Base-by-base conservation (phyloP, 1,140 invertebrate species). In the Bombus difficillimus region DNA sequence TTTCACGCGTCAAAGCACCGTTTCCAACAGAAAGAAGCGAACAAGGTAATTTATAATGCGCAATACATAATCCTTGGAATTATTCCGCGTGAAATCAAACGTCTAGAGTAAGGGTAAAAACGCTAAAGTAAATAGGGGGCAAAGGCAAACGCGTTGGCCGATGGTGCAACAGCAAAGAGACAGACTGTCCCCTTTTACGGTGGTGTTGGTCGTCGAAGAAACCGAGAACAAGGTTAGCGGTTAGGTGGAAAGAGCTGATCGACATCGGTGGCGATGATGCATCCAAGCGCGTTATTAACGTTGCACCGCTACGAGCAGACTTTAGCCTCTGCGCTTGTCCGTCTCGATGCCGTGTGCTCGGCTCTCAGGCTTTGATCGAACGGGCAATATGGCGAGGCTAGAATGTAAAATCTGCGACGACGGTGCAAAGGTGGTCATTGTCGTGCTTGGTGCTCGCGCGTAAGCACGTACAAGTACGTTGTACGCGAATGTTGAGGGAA, bases 331-430 rank as follows among this genome's bases (percentile, higher is more conserved):
- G 64, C 22, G 53, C 34, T 18, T 39, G 39, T 73, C 25, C 28
- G 53, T 71, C 47, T 39, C 15, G 83, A 28, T 57, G 78, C 53
- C 10, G 72, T 39, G 43, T 47, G 37, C 32, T 77, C 47, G 75
- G 79, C 89, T 90, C 87, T 91, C 69, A 89, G 86, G 73, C 53
- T 53, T 53, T 85, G 88, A 91, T 91, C 88, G 90, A 90, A 86
- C 85, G 84, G 74, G 59, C 83, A 59, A n/a, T 28, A 18, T 43
- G 18, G 39, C n/a, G 9, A 41, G 78, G 64, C 28, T 78, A 66
- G 5, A 43, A 18, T 57, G 78, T 69, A 78, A 86, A 81, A 88
- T 57, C 64, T 73, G 68, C 59, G 41, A 22, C 72, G 41, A 28
- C 39, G 41, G 41, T 53, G 74, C 69, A 64, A 89, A 80, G 71